Evolutionary conservation across 2,113 vertebrate species (phyloP), one percentile per base, ranked within the genome.

Genomic region (Stigmatopora argus): DNA sequence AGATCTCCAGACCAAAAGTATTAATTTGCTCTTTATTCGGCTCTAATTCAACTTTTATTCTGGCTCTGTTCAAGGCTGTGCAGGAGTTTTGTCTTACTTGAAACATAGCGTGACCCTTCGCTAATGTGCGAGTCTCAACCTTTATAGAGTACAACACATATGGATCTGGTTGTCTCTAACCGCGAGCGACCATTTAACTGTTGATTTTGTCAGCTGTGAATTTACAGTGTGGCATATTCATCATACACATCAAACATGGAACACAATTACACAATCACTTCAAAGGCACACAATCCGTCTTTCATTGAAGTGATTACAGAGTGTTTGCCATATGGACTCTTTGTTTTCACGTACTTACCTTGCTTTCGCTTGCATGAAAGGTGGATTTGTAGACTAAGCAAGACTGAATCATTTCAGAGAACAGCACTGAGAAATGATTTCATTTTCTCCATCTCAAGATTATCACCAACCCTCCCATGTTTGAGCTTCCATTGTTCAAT

Each of bases 351-450:
- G 79, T 80, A 89, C 87, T 82, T 84, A 89, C 87, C 83, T 87
- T 64, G 74, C 78, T 79, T 82, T 71, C 23, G 47, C 66, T 83
- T 86, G 78, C 70, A 81, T 78, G 65, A 79, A 67, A 70, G 35
- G 71, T 47, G 78, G 60, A 61, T 70, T 81, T 81, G 74, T 76
- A 79, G 63, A 69, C 81, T 83, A 79, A 77, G 74, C 78, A 81
- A 80, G 62, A 46, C 34, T 66, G 72, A 82, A 85, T 87, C 78
- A 87, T 85, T 80, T 82, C 86, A 88, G 70, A 82, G 85, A 89
- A 89, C 87, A 89, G 87, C 87, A 83, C 87, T 87, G 86, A 89
- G 87, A 89, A 89, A 88, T 88, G 85, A 89, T 87, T 88, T 89
- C 86, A 89, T 89, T 88, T 89, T 88, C 86, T 89, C 87, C 82